Base-by-base conservation (phyloP, 2,888 invertebrate genomes). In the Cheilosia impressa region DNA sequence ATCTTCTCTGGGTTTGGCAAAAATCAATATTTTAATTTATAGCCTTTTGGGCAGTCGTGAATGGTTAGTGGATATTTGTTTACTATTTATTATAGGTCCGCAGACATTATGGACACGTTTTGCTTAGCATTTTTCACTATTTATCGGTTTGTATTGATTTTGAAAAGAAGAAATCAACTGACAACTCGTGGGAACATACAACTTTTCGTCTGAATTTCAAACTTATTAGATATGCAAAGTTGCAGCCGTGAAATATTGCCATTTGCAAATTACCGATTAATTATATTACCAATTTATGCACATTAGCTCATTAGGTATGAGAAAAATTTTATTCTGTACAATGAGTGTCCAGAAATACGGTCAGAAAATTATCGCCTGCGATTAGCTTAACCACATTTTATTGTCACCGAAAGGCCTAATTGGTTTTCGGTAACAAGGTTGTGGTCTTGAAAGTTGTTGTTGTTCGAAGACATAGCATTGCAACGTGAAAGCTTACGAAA, bases 21-120 rank as follows among this genome's bases (percentile, higher is more conserved):
- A 55, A 58, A 47, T 75, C 75, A 66, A 75, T 66, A 75, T 75
- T 71, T 82, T 82, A 82, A 82, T 82, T 82, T 82, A 77, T 77
- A 72, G 38, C 41, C 50, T 72, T 72, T 55, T 41, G 34, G 63
- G 13, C 47, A 57, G 47, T 41, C 55, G 53, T 24, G 82, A 66
- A 66, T 82, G 43, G 63, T 47, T 80, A 60, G 57, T 66, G 72
- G 52, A 58, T 69, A 81, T n/a, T 47, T 81, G 58, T 69, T 82
- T 82, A 71, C 77, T 82, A 82, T 77, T 82, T 77, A 82, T 82
- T 72, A 69, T 55, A 62, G 71, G 82, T 77, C 31, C 27, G 53
- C 34, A 38, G 58, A 27, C 45, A 76, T 60, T 62, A 13, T 50
- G 55, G 72, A 77, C 82, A 65, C 68, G 77, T 82, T 81, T 77